A percentile compares a stretch with the other conserved stretches of the same genome.
Conservation (phyloP, 1,140 invertebrate species). For the Samia ricini region DNA sequence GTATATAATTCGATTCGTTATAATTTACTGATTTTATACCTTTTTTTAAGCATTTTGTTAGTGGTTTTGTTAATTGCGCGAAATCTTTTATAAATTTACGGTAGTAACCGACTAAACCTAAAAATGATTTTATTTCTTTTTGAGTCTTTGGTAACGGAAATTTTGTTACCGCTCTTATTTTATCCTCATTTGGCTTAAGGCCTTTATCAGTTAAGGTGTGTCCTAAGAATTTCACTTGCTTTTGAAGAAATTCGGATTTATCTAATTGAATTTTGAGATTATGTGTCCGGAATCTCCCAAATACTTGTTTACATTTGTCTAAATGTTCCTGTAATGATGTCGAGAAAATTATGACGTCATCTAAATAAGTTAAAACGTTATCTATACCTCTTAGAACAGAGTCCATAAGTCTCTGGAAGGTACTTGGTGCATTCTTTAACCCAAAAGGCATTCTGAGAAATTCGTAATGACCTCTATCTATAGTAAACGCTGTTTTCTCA, state of each 20-base stretch:
- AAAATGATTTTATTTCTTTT: constrained; percentile 42
- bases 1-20: background rate
- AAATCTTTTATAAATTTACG: no score
- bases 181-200: no score
- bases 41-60: background rate
- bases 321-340: constrained; percentile 39
- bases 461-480: no score
- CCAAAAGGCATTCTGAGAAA: background rate
- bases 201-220: constrained; percentile 34
- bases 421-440: no score
- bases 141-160: constrained; percentile 35
- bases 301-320: constrained; percentile 41
- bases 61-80: no score
- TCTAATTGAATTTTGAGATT: constrained; percentile 56
- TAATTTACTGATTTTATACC: background rate
- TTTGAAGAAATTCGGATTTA: constrained; percentile 49
- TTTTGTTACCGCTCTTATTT: constrained; percentile 34
- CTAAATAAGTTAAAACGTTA: no score
- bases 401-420: no score
- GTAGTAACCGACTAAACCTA: no score
- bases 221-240: constrained; percentile 22
- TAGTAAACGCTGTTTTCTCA: constrained; percentile 7
- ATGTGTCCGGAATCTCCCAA: constrained; percentile 35
- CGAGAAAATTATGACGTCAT: constrained; percentile 29
- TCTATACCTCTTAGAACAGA: no score